These are phyloP conservation scores for Eubucco bourcierii DNA, from an alignment of 2,113 vertebrate species.

Conservation along the genomic window DNA sequence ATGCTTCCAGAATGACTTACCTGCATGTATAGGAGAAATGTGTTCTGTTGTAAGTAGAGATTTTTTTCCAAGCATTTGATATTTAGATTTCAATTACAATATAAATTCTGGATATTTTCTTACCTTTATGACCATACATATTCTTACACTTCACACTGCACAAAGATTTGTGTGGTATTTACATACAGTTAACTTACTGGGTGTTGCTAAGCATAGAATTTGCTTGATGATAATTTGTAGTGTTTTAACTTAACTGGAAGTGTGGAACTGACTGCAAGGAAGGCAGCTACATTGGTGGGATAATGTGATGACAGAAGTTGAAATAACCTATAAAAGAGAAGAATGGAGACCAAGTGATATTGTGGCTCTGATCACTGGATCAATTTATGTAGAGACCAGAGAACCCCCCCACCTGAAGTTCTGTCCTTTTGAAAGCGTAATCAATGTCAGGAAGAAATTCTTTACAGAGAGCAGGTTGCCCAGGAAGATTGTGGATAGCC, in stretches of 20 bases:
- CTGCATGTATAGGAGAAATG: not conserved
- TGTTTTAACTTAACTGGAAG: not conserved
- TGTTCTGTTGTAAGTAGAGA: not conserved
- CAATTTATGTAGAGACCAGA: too few relatives aligned
- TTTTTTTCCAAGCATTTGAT: not conserved
- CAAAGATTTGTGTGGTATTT: not conserved
- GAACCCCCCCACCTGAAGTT: not conserved
- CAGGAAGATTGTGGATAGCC: too few relatives aligned
- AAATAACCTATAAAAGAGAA: not conserved
- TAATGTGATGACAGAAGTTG: not conserved
- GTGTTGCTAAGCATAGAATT: not conserved
- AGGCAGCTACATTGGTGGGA: not conserved
- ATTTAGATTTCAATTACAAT: not conserved
- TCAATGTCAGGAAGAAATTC: not conserved
- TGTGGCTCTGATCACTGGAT: not conserved
- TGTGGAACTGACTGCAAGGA: not conserved
- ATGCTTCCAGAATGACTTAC: not conserved
- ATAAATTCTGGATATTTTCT: not conserved
- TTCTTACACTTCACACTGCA: not conserved
- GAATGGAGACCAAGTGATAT: not conserved
- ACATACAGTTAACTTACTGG: not conserved
- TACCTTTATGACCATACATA: not conserved
- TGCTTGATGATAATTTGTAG: not conserved
- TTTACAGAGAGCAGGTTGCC: too few relatives aligned
- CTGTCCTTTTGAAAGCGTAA: not conserved